These are phyloP conservation scores for Rhyacophila evoluta DNA, from an alignment of 2,888 invertebrate genomes.

Conservation along the genomic window DNA sequence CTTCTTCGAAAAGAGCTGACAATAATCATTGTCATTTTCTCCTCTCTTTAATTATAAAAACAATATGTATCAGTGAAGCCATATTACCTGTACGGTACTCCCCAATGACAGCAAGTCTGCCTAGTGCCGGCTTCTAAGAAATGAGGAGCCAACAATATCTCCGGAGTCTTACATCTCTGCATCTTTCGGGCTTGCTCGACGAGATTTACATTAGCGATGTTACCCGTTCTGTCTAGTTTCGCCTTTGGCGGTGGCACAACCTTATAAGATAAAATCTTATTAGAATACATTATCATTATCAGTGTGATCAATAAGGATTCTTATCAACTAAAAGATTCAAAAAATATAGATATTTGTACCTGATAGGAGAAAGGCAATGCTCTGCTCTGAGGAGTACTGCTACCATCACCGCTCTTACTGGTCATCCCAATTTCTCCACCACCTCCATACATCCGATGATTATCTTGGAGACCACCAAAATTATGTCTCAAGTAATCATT, in stretches of 20 bases:
- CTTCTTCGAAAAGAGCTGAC: too few species aligned
- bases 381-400: neutral
- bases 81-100: slow-evolving; percentile 60
- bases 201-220: slow-evolving; percentile 56
- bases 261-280: slow-evolving; percentile 53
- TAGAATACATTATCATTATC: too few species aligned
- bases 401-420: slow-evolving; percentile 29
- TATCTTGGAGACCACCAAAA: slow-evolving; percentile 36
- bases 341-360: neutral
- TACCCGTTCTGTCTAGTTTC: slow-evolving; percentile 60
- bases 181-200: slow-evolving; percentile 59
- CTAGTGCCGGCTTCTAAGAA: slow-evolving; percentile 70
- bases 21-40: too few species aligned
- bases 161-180: slow-evolving; percentile 78
- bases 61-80: too few species aligned
- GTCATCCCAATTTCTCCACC: slow-evolving; percentile 3
- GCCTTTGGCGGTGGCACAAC: slow-evolving; percentile 72
- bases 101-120: slow-evolving; percentile 68
- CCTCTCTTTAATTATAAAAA: too few species aligned
- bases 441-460: slow-evolving; percentile 29
- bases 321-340: too few species aligned
- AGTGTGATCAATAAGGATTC: too few species aligned
- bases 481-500: slow-evolving; percentile 45
- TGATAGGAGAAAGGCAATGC: slow-evolving; percentile 2
- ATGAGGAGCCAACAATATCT: slow-evolving; percentile 82